These are phyloP conservation scores for Tachysurus vachellii DNA, from an alignment of 2,113 vertebrate species.

Conservation along the genomic window DNA sequence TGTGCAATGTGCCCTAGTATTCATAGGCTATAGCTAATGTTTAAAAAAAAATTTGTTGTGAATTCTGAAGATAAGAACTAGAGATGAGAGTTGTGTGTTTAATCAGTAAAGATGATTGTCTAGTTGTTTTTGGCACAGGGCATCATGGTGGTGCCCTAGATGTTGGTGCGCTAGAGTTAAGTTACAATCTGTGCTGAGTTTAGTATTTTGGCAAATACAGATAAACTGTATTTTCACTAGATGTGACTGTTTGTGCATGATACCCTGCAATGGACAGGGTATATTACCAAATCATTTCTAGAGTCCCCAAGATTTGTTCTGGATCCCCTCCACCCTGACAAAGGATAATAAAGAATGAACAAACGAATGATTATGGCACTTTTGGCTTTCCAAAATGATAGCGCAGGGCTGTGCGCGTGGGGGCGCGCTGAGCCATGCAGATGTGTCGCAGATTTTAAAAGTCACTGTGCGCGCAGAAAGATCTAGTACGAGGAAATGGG, in stretches of 20 bases:
- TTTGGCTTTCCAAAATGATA: slow-evolving; percentile 4
- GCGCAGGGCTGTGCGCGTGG: slow-evolving; percentile 29
- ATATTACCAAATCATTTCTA: background rate
- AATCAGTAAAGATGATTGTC: background rate
- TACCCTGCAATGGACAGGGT: background rate
- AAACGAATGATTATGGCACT: background rate
- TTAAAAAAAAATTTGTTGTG: background rate
- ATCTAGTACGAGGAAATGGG: slow-evolving; percentile 56
- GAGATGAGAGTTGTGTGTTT: background rate
- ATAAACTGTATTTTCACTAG: background rate
- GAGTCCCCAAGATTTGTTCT: background rate
- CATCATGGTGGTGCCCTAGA: background rate
- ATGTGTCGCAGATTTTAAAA: slow-evolving; percentile 83
- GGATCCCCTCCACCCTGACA: background rate
- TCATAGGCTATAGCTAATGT: background rate
- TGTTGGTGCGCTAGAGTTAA: background rate
- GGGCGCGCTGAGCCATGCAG: slow-evolving; percentile 70
- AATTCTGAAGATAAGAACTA: background rate
- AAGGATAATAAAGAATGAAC: background rate
- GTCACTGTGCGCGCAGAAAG: slow-evolving; percentile 65
- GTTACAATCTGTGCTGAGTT: background rate
- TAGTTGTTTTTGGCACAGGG: background rate
- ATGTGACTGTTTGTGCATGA: background rate
- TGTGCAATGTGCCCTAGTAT: background rate
- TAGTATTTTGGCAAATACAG: background rate